Percentiles rank a stretch among this genome's conserved stretches.
These are phyloP conservation scores for Neodiprion virginianus DNA, from an alignment of 1,140 invertebrate genomes.

Conservation along the genomic window DNA sequence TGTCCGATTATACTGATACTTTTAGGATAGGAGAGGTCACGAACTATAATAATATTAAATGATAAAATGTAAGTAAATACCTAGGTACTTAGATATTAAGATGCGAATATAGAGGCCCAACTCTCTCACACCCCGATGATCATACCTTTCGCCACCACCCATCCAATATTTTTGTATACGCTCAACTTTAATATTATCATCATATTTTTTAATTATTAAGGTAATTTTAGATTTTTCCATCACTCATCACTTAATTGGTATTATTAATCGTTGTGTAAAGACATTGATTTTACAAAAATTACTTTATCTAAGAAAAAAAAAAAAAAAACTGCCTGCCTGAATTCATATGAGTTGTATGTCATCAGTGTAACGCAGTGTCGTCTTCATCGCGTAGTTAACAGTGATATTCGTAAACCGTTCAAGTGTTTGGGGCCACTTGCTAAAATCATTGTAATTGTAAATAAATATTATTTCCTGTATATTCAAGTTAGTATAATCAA, in stretches of 20 bases:
- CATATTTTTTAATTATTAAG: neutral
- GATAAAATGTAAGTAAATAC: constrained; percentile 45
- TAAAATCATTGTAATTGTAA: constrained; percentile 49
- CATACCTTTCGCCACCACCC: neutral
- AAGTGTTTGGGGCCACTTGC: constrained; percentile 36
- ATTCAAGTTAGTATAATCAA: constrained; percentile 38
- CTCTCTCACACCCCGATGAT: neutral
- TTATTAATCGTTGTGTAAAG: neutral
- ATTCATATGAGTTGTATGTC: neutral
- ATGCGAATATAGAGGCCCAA: constrained; percentile 33
- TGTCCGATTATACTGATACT: constrained; percentile 31
- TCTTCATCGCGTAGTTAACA: too few relatives aligned
- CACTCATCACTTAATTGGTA: neutral
- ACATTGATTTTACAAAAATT: too few relatives aligned
- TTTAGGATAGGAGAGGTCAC: constrained; percentile 37
- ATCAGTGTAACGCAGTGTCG: too few relatives aligned
- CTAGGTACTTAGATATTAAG: constrained; percentile 41
- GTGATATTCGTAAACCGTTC: neutral
- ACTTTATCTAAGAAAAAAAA: neutral
- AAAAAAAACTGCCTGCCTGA: constrained; percentile 20
- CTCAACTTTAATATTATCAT: neutral
- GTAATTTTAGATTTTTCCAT: neutral
- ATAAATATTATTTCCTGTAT: constrained; percentile 53
- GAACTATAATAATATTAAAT: constrained; percentile 43
- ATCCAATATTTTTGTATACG: constrained; percentile 1